Base-by-base conservation (phyloP, 23 tunicate species). In the Diplosoma virens region DNA sequence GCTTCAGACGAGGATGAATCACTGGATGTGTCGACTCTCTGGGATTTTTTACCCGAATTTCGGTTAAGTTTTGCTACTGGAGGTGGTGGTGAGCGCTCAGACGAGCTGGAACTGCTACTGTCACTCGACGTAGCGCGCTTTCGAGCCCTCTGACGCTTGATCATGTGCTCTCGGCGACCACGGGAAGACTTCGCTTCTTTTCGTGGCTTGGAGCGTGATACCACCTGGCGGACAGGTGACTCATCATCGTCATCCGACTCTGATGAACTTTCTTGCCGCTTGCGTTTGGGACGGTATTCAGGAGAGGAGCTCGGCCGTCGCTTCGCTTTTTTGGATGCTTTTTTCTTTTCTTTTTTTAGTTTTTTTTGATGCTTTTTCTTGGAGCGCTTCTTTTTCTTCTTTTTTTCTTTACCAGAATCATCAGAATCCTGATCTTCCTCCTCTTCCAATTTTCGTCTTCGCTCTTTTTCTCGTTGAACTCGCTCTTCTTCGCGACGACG, bases 341-440 rank as follows among this genome's bases (percentile, higher is more conserved):
- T 67, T 27, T 67, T 79, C 47, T 24, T 50, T 1, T 60, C 58
- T 33, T 78, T 63, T 29, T 78, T 78, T 1, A 22, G 72, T 59
- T 77, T 77, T 58, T 61, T 77, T 31, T 60, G 27, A 27, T 25
- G 17, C 45, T 78, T 78, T 18, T 64, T 34, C 14, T 37, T 33
- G 6, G 46, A 30, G 11, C 37, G 72, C 24, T 77, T 77, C 82
- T 77, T 77, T 30, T 61, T 26, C 37, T 30, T 77, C 72, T 77
- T 77, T 58, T 61, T 61, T 34, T 72, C 27, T 23, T 27, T 48
- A n/a, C n/a, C n/a, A 2, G 47, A 14, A 3, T 72, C 46, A 16
- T 47, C 37, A 25, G 33, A 47, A 33, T n/a, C 18, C n/a, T n/a
- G n/a, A n/a, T n/a, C n/a, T 3, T 72, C 78, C 25, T 47, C 22